Percentiles rank a stretch among this genome's conserved stretches.
These are phyloP conservation scores for Agriotes lineatus DNA, from an alignment of 2,888 invertebrate genomes.

Conservation along the genomic window DNA sequence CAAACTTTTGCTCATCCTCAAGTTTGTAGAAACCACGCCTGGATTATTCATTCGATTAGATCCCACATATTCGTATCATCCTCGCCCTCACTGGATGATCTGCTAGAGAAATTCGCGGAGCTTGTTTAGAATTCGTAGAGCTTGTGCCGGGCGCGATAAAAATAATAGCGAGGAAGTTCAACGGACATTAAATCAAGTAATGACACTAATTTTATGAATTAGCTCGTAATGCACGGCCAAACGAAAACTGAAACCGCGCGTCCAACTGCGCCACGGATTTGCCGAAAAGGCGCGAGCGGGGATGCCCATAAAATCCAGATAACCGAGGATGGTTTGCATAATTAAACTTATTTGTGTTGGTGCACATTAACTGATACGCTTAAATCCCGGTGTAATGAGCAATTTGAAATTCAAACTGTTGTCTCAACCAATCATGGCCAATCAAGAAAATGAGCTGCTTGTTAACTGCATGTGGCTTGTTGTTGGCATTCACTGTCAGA, in stretches of 20 bases:
- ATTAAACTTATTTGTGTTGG: slow-evolving; percentile 39
- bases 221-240: neutral
- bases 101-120: neutral
- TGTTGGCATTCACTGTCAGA: neutral
- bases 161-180: slow-evolving; percentile 41
- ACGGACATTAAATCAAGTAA: slow-evolving; percentile 43
- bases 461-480: slow-evolving; percentile 27
- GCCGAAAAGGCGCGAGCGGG: too few relatives aligned
- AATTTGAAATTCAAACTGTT: slow-evolving; percentile 42
- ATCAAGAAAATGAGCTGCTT: slow-evolving; percentile 39
- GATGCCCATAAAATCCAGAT: neutral
- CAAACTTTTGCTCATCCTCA: too few relatives aligned
- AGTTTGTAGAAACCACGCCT: too few relatives aligned
- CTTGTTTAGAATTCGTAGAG: neutral
- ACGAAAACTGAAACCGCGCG: neutral
- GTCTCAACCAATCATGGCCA: slow-evolving; percentile 40
- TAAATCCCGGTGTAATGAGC: slow-evolving; percentile 42
- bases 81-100: neutral
- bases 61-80: too few relatives aligned
- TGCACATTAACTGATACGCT: slow-evolving; percentile 36
- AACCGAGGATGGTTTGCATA: slow-evolving; percentile 12
- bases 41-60: too few relatives aligned
- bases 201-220: slow-evolving; percentile 42
- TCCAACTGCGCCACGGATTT: too few relatives aligned
- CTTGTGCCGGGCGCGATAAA: slow-evolving; percentile 4